A percentile compares a stretch with the other conserved stretches of the same genome.
Evolutionary conservation across 2,888 invertebrate genomes (phyloP).

Genomic region (Drymonia ruficornis): DNA sequence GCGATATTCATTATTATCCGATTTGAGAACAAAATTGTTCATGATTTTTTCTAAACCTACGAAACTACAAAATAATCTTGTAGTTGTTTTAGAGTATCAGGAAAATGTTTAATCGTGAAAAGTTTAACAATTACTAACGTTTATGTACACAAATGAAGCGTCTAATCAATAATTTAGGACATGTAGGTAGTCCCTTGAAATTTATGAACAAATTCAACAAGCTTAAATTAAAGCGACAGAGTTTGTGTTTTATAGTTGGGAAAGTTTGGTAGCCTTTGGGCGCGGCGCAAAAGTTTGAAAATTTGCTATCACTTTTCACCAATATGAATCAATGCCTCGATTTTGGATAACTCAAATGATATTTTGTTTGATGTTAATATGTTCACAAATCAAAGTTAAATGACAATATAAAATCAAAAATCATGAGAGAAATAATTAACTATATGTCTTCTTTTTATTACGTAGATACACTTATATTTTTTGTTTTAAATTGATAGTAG

Average conservation of each 20-base stretch:
- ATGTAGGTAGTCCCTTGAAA: background rate
- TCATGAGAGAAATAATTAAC: no score
- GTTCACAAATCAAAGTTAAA: no score
- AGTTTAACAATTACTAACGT: background rate
- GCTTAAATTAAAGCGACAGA: slow-evolving; percentile 20
- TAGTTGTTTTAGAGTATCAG: no score
- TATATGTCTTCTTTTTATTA: no score
- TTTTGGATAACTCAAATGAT: background rate
- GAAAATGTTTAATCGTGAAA: background rate
- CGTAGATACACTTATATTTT: no score
- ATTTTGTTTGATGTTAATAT: no score
- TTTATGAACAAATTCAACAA: slow-evolving; percentile 16
- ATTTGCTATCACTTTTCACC: slow-evolving; percentile 39
- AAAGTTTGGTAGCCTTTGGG: slow-evolving; percentile 32
- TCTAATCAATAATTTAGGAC: background rate
- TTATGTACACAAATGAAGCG: background rate
- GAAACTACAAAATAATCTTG: no score
- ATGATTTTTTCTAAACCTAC: no score
- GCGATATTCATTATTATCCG: no score
- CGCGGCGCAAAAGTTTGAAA: slow-evolving; percentile 31
- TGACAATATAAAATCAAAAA: no score
- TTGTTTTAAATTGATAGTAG: no score
- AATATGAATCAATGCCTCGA: slow-evolving; percentile 21
- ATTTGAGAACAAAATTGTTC: no score
- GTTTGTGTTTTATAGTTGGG: slow-evolving; percentile 6